Evolutionary conservation across 2,797 vertebrate genomes (phyloP).

Genomic region (Chrysocyon brachyurus): DNA sequence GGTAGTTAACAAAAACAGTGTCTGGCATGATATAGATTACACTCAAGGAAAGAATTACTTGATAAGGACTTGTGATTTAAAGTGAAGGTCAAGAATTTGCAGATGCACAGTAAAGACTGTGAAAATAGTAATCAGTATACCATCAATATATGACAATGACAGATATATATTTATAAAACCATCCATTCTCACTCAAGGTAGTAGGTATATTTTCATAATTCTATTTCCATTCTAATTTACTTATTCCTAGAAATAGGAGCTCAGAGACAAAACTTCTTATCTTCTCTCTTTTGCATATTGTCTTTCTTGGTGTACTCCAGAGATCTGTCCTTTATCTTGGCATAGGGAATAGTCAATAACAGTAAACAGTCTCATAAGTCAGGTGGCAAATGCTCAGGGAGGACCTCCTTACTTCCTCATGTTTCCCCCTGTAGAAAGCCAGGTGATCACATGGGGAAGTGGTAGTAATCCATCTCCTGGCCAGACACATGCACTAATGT

Average conservation of each 20-base stretch:
- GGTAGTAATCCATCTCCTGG: background rate
- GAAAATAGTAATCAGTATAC: background rate
- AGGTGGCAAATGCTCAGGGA: background rate
- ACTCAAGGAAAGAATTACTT: background rate
- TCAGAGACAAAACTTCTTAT: background rate
- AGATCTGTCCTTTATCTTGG: background rate
- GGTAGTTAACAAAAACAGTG: background rate
- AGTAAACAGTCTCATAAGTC: background rate
- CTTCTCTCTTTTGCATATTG: background rate
- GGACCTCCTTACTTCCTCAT: background rate
- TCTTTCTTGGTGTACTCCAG: background rate
- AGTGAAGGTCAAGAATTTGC: slow-evolving; percentile 33
- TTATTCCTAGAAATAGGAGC: background rate
- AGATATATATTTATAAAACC: background rate
- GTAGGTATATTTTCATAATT: background rate
- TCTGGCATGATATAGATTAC: background rate
- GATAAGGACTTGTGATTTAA: slow-evolving; percentile 19
- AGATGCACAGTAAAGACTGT: background rate
- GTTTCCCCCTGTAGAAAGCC: background rate
- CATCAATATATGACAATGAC: background rate
- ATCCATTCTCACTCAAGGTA: background rate
- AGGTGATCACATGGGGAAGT: background rate
- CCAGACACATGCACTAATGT: background rate
- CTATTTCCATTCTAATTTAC: background rate
- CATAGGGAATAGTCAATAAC: background rate